Base-by-base conservation (phyloP, 1,140 invertebrate genomes). In the Drosophila nikananu region DNA sequence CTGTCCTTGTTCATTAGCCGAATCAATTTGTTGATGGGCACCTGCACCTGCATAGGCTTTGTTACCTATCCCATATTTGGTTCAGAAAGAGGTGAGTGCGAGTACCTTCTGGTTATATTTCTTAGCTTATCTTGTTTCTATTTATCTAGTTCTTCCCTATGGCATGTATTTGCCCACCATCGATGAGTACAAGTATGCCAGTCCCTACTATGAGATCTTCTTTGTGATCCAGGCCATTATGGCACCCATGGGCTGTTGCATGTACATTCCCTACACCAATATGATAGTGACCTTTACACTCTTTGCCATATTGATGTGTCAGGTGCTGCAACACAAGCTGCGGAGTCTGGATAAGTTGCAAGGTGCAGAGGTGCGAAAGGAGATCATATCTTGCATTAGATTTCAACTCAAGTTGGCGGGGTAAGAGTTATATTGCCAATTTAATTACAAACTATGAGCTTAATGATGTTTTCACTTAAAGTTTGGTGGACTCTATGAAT, bases 241-340 rank as follows among this genome's bases (percentile, higher is more conserved):
- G 71, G 80, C 91, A 5, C 91, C 91, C 15, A 92, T 92, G 78
- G 91, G 91, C 25, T 92, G 91, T 62, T 92, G 91, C 67, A 92
- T 92, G 91, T 92, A 92, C 39, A 92, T 92, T 51, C 91, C 91
- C 0, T 92, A 87, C 23, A 77, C 91, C 0, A 92, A 87, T 74
- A 68, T 92, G 44, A 71, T 92, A 51, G 83, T 92, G n/a, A 84
- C 86, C 19, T 91, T 86, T 59, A 92, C 91, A 0, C 59, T 92
- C 9, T 92, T 92, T 51, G 90, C 70, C 44, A 92, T 92, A 4
- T 63, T 91, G 8, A 92, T 92, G 90, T 89, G 84, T 41, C 59
- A 66, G 0, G 86, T 90, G 15, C 23, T 92, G 55, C 90, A 91
- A 17, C 77, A 92, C 23, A 84, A 87, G 58, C 21, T 92, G 32